Percentiles rank a stretch among this genome's conserved stretches.
phyloP scores from a whole-genome alignment of 2,113 vertebrate species.

The Nothobranchius kuhntae region DNA sequence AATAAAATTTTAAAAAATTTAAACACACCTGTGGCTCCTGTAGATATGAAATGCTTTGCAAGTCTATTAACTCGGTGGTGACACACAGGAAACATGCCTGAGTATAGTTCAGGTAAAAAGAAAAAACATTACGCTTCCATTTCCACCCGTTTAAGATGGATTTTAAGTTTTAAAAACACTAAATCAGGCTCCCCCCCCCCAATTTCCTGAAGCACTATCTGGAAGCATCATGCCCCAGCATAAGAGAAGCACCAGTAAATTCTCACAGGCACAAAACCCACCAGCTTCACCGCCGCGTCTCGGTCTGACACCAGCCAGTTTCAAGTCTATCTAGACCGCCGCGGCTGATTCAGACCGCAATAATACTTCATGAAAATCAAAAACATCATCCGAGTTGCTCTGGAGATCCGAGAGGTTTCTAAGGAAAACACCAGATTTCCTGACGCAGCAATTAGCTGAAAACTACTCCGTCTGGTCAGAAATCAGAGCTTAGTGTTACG shows the following conservation, averaged over 20 bases:
- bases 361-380: background rate
- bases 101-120: background rate
- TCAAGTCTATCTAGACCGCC: background rate
- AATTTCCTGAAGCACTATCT: slow-evolving; percentile 35
- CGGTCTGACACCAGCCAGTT: too few relatives aligned
- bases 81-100: background rate
- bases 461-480: background rate
- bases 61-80: background rate
- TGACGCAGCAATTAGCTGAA: background rate
- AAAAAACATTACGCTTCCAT: background rate
- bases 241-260: slow-evolving; percentile 33
- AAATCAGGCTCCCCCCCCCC: too few relatives aligned
- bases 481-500: slow-evolving; percentile 46
- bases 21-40: slow-evolving; percentile 4
- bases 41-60: background rate
- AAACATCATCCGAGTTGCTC: background rate
- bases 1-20: background rate
- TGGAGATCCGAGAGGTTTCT: background rate
- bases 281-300: too few relatives aligned
- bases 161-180: background rate
- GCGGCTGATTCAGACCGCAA: slow-evolving; percentile 3
- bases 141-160: background rate
- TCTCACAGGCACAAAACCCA: background rate
- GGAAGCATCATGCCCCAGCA: background rate
- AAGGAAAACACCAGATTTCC: background rate